A percentile compares a stretch with the other conserved stretches of the same genome.
phyloP scores from a whole-genome alignment of 2,797 vertebrate genomes.

The Pagetopsis macropterus region DNA sequence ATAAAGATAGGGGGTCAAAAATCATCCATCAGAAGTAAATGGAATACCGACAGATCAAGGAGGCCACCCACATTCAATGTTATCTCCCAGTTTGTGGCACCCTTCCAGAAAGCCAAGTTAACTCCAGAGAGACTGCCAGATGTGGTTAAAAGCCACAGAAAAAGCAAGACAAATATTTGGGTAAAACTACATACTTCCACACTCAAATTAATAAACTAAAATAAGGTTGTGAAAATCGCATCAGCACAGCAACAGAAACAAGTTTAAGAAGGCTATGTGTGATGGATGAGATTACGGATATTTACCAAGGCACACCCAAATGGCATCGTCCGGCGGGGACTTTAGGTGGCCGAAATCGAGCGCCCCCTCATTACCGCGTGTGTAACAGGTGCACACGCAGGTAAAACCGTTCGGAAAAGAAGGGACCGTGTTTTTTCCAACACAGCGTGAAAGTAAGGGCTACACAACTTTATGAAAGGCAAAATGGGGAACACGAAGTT shows the following conservation, averaged over 20 bases:
- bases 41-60: not conserved
- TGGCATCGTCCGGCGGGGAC: constrained; percentile 3
- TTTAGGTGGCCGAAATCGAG: not conserved
- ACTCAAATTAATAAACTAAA: not conserved
- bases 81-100: too few species aligned
- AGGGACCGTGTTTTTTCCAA: not conserved
- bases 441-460: not conserved
- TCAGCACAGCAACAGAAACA: not conserved
- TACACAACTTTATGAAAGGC: not conserved
- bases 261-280: not conserved
- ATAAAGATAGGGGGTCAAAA: not conserved
- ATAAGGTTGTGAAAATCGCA: not conserved
- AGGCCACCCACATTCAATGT: not conserved
- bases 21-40: not conserved
- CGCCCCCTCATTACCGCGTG: not conserved
- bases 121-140: not conserved
- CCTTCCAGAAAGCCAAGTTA: not conserved
- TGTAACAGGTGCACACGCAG: not conserved
- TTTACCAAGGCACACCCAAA: not conserved
- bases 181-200: not conserved
- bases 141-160: constrained; percentile 6
- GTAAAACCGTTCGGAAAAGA: not conserved
- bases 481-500: not conserved
- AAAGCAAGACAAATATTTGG: not conserved
- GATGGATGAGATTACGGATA: not conserved